These are phyloP conservation scores for Lasaia peninsularis DNA, from an alignment of 1,140 invertebrate genomes.

Conservation along the genomic window DNA sequence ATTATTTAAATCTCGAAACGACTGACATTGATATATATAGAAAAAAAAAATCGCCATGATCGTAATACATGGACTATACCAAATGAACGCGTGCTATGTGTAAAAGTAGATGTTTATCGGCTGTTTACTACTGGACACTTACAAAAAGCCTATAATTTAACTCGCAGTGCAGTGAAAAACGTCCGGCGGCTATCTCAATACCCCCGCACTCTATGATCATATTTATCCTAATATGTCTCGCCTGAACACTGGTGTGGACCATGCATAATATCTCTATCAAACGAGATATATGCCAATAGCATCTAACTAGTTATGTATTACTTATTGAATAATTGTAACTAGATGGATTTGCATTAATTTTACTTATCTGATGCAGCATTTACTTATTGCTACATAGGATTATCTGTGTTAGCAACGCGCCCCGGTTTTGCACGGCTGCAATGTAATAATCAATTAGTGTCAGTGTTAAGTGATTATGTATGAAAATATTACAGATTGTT, in stretches of 20 bases:
- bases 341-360: not conserved
- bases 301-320: not conserved
- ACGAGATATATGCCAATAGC: not conserved
- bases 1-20: too few relatives aligned
- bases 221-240: conserved; percentile 25
- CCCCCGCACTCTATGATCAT: conserved; percentile 14
- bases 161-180: conserved; percentile 49
- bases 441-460: too few relatives aligned
- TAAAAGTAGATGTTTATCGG: conserved; percentile 47
- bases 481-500: too few relatives aligned
- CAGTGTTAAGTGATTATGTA: too few relatives aligned
- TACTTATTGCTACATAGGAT: not conserved
- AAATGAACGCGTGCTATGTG: conserved; percentile 40
- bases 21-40: too few relatives aligned
- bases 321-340: not conserved
- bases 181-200: conserved; percentile 34
- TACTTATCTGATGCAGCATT: not conserved
- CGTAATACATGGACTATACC: conserved; percentile 20
- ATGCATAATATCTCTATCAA: conserved; percentile 10
- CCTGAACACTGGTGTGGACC: conserved; percentile 8
- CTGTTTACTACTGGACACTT: conserved; percentile 52
- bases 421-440: too few relatives aligned
- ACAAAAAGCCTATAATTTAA: conserved; percentile 63
- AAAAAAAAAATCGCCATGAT: not conserved
- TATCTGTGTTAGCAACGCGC: too few relatives aligned